Evolutionary conservation across 2,113 vertebrate species (phyloP), one percentile per base, ranked within the genome.

Genomic region (Nannospalax galili): DNA sequence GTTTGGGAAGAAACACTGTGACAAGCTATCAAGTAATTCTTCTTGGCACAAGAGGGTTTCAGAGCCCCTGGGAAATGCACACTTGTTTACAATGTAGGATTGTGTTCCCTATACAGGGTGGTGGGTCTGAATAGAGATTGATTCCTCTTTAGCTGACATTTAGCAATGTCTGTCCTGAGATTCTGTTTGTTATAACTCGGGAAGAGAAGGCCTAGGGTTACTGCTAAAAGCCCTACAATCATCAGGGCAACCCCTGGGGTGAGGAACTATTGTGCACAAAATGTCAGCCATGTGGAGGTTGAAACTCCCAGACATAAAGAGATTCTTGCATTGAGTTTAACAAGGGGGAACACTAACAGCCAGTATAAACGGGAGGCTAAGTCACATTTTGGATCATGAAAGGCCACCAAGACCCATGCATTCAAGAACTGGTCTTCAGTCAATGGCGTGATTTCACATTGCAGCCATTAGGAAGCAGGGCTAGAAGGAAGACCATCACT

Each of bases 241-340:
- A 20, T 20, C 1, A 28, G 58, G 20, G 28, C n/a, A 80, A 8
- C 16, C 8, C 20, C n/a, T 48, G 0, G 0, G 22, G 15, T 16
- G 30, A 45, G 37, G 40, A 78, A 82, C 32, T 5, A 19, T 3
- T 0, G 0, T 22, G 45, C 8, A 40, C 26, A 26, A 81, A 62
- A n/a, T 30, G n/a, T 40, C 24, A 58, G 3, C 40, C 0, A 3
- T 37, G n/a, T 48, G 17, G 8, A 85, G 45, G 11, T 1, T 32
- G 22, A 90, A 92, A 94, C 24, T 77, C 58, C 26, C 30, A 14
- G 17, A 67, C 16, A 81, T 0, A 35, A 16, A 90, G 3, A 56
- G 19, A 79, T 15, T 35, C 28, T 17, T 69, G 48, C 37, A 48
- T 0, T 84, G 58, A 3, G 5, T 72, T 80, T 65, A 56, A 48